Base-by-base conservation (phyloP, 1,140 invertebrate species). In the Notospermus geniculatus region DNA sequence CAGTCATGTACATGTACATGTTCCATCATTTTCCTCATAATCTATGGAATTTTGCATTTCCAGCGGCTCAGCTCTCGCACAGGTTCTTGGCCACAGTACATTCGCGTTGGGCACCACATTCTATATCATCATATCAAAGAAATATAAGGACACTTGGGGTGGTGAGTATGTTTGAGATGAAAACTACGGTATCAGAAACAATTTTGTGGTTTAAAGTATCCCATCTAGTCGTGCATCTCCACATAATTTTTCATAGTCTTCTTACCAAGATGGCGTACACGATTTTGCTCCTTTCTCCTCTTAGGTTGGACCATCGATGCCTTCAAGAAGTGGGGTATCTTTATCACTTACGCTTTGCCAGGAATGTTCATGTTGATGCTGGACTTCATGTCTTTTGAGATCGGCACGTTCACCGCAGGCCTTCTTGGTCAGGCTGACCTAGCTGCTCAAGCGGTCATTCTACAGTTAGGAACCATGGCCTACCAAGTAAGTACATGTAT, bases 301-400 rank as follows among this genome's bases (percentile, higher is more conserved):
- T 7, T 22, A 63, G 62, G 62, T 45, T 63, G 56, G 56, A 36
- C 62, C 11, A 23, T 15, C 13, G 39, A 60, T 11, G 39, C 32
- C 22, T 43, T 63, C 17, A 23, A 60, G 32, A 43, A 59, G 15
- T 63, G 62, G 62, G 45, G 62, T 2, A 59, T 46, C 25, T 63
- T 63, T 25, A 53, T 56, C n/a, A 23, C 28, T 2, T 39, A 59
- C 17, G 59, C 29, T 29, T 52, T 63, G 9, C 62, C 56, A 17
- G 62, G 62, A 4, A 59, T 54, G 56, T 54, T 63, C 9, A 63
- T 63, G 62, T n/a, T 63, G 43, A 60, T 56, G 19, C 39, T 63
- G 62, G 62, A 63, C 22, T 63, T 56, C 54, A 60, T 56, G 56
- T 56, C 57, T 19, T 59, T 59, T 30, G 62, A 63, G 41, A 63